Conservation (phyloP, 2,888 invertebrate species). For the Nomada goodeniana region DNA sequence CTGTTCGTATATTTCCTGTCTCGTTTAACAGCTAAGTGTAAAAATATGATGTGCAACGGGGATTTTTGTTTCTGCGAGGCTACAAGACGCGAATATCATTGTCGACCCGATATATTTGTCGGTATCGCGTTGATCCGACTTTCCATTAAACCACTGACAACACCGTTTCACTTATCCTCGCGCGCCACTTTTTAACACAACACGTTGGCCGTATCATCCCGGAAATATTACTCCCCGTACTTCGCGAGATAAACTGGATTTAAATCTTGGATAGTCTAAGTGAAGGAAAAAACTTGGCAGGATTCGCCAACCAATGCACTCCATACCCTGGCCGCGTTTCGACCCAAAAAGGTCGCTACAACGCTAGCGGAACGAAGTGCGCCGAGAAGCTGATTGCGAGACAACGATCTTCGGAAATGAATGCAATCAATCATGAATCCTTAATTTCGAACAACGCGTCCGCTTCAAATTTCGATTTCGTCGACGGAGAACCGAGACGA, state of each 20-base stretch:
- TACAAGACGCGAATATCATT: no score
- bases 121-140: no score
- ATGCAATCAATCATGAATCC: neutral
- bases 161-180: neutral
- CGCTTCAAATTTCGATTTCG: no score
- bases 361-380: no score
- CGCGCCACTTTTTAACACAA: neutral
- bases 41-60: no score
- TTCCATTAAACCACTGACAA: neutral
- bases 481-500: no score
- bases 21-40: no score
- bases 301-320: neutral
- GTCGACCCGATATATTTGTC: no score
- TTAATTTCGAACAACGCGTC: neutral
- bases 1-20: no score
- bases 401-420: slow-evolving; percentile 2
- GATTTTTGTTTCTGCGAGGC: no score
- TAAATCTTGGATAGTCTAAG: slow-evolving; percentile 11
- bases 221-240: slow-evolving; percentile 2
- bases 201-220: no score
- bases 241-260: slow-evolving; percentile 22
- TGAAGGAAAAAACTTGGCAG: slow-evolving; percentile 29
- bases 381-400: no score
- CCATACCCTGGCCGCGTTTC: neutral
- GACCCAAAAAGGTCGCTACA: neutral